These are phyloP conservation scores for Hucho hucho DNA, from an alignment of 2,113 vertebrate genomes.

Conservation along the genomic window DNA sequence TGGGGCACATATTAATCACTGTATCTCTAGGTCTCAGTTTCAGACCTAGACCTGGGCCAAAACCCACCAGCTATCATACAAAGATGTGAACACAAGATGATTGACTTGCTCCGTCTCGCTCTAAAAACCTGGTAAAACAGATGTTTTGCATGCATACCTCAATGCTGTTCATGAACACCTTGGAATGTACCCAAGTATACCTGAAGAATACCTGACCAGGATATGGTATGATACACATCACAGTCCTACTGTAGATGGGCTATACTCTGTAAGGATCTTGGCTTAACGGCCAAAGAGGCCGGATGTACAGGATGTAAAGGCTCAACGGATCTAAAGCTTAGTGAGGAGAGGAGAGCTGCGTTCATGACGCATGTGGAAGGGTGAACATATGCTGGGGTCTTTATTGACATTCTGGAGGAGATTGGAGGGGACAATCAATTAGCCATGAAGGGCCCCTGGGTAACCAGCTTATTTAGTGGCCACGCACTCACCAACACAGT, in stretches of 20 bases:
- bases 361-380: constrained; percentile 58
- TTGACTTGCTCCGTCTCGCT: background rate
- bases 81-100: background rate
- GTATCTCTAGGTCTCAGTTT: constrained; percentile 23
- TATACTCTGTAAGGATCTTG: constrained; percentile 54
- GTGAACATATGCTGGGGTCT: constrained; percentile 64
- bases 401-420: constrained; percentile 60
- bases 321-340: constrained; percentile 72
- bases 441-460: constrained; percentile 45
- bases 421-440: constrained; percentile 67
- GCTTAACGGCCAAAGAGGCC: constrained; percentile 58
- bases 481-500: constrained; percentile 36
- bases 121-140: background rate
- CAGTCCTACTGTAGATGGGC: constrained; percentile 31
- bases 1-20: constrained; percentile 41
- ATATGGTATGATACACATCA: background rate
- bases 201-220: constrained; percentile 15
- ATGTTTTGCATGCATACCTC: background rate
- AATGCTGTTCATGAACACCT: background rate
- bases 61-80: background rate
- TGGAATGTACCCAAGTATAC: constrained; percentile 6
- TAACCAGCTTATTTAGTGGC: constrained; percentile 47
- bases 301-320: constrained; percentile 66
- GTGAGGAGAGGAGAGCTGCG: constrained; percentile 38
- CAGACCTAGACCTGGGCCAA: background rate